A percentile compares a stretch with the other conserved stretches of the same genome.
phyloP scores from a whole-genome alignment of 2,797 vertebrate genomes.

The Sternarchorhynchus goeldii region DNA sequence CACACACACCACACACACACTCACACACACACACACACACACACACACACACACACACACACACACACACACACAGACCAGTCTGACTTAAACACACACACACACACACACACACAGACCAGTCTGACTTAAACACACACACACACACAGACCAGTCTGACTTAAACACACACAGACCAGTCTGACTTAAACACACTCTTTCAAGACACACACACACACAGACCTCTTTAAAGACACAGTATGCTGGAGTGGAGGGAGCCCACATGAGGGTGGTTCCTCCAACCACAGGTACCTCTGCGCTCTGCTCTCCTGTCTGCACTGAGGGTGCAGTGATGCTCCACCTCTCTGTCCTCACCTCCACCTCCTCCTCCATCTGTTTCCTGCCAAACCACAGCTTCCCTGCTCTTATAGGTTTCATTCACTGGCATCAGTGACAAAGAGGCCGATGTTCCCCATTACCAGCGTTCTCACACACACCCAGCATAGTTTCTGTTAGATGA shows the following conservation, averaged over 20 bases:
- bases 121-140: too few relatives aligned
- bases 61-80: too few relatives aligned
- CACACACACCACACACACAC: too few relatives aligned
- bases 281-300: slow-evolving; percentile 63
- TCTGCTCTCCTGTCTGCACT: slow-evolving; percentile 68
- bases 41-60: too few relatives aligned
- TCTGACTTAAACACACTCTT: background rate
- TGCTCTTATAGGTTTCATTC: slow-evolving; percentile 65
- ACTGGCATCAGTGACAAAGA: slow-evolving; percentile 62
- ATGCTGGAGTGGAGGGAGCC: too few relatives aligned
- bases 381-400: slow-evolving; percentile 71
- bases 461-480: slow-evolving; percentile 11
- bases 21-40: too few relatives aligned
- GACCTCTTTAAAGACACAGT: background rate
- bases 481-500: slow-evolving; percentile 26
- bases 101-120: too few relatives aligned
- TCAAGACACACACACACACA: background rate
- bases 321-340: slow-evolving; percentile 64
- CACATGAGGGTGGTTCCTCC: too few relatives aligned
- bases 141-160: too few relatives aligned
- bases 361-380: slow-evolving; percentile 79
- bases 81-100: too few relatives aligned
- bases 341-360: slow-evolving; percentile 72
- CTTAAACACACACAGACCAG: background rate
- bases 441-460: slow-evolving; percentile 61